A percentile compares a stretch with the other conserved stretches of the same genome.
These are phyloP conservation scores for Calameuta filiformis DNA, from an alignment of 2,888 invertebrate species.

Conservation along the genomic window DNA sequence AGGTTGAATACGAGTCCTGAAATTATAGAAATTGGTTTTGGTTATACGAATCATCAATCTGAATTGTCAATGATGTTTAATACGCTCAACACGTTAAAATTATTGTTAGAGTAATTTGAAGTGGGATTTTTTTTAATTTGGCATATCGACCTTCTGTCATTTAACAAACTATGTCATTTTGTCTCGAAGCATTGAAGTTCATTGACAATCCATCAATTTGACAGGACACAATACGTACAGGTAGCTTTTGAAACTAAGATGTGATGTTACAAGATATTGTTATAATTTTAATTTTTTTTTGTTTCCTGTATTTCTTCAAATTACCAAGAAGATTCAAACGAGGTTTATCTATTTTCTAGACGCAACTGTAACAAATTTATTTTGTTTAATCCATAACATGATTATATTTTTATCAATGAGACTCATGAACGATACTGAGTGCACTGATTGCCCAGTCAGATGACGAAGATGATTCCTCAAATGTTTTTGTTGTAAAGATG, in stretches of 20 bases:
- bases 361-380: neutral
- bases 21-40: slow-evolving; percentile 38
- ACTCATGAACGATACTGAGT: neutral
- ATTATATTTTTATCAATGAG: neutral
- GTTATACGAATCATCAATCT: slow-evolving; percentile 22
- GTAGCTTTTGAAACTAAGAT: neutral
- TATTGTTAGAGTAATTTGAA: slow-evolving; percentile 4
- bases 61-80: slow-evolving; percentile 24
- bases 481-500: neutral
- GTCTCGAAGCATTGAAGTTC: too few species aligned
- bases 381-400: neutral
- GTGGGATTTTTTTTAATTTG: neutral
- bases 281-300: neutral
- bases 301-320: neutral
- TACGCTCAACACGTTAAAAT: slow-evolving; percentile 27
- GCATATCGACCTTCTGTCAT: neutral
- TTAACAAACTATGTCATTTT: neutral
- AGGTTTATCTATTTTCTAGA: neutral
- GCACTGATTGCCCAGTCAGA: neutral
- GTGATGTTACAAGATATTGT: neutral
- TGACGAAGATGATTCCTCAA: neutral
- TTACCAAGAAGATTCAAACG: neutral
- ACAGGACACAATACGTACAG: neutral
- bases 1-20: slow-evolving; percentile 43
- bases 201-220: too few species aligned